Conservation (phyloP, 2,888 invertebrate genomes). For the Melinaea marsaeus region DNA sequence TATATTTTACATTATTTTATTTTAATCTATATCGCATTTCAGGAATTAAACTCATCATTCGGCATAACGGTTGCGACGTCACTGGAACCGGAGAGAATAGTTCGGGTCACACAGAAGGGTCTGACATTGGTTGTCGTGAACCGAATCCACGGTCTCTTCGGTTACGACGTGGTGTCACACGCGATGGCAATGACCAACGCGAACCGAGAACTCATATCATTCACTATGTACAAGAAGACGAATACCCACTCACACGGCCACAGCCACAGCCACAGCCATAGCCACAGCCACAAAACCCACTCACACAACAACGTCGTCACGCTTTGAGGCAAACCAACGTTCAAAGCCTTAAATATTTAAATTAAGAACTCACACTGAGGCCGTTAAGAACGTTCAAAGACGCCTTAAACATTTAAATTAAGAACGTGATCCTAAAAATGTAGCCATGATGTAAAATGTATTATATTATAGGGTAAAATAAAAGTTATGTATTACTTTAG, state of each 20-base stretch:
- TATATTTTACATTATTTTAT: not conserved
- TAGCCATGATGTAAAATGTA: conserved; percentile 22
- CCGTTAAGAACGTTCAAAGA: not conserved
- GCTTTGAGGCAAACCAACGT: conserved; percentile 41
- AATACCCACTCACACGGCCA: conserved; percentile 47
- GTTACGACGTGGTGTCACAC: conserved; percentile 72
- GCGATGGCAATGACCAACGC: conserved; percentile 74
- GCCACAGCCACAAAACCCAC: conserved; percentile 37
- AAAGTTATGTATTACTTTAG: conserved; percentile 19
- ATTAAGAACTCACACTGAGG: conserved; percentile 1
- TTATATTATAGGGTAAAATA: conserved; percentile 26
- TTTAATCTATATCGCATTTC: conserved; percentile 30
- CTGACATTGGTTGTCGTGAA: conserved; percentile 68
- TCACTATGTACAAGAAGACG: conserved; percentile 72
- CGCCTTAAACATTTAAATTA: conserved; percentile 7
- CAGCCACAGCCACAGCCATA: conserved; percentile 44
- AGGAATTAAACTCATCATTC: conserved; percentile 68
- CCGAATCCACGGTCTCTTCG: conserved; percentile 66
- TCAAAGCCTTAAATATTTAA: conserved; percentile 4
- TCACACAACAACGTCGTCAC: conserved; percentile 55
- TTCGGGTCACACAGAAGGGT: conserved; percentile 64
- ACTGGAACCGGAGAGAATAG: conserved; percentile 59
- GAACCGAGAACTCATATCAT: conserved; percentile 69
- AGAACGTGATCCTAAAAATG: conserved; percentile 17
- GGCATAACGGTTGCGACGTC: conserved; percentile 52